Conservation (phyloP, 2,888 invertebrate species). For the Xestia ashworthii region DNA sequence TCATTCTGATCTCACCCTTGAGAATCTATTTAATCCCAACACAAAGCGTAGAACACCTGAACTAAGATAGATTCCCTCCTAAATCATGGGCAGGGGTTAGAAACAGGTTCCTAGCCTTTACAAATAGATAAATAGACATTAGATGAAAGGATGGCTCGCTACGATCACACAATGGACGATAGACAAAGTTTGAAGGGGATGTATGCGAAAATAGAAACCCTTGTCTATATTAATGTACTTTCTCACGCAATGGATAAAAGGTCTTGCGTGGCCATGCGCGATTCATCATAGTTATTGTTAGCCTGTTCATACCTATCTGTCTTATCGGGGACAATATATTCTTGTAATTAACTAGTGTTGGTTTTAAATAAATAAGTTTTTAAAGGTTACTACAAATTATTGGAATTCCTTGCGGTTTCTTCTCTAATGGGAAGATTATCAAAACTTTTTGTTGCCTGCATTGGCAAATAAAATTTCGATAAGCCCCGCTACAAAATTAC, state of each 20-base stretch:
- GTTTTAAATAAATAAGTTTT: slow-evolving; percentile 18
- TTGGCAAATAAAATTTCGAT: slow-evolving; percentile 28
- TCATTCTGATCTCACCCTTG: slow-evolving; percentile 53
- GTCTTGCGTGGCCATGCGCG: slow-evolving; percentile 62
- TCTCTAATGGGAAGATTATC: not conserved
- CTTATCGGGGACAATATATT: slow-evolving; percentile 53
- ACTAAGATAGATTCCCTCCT: slow-evolving; percentile 70
- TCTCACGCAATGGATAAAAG: slow-evolving; percentile 80
- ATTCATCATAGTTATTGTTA: slow-evolving; percentile 56
- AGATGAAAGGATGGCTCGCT: slow-evolving; percentile 76
- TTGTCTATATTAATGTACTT: slow-evolving; percentile 76
- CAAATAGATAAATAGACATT: slow-evolving; percentile 82
- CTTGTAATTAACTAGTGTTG: slow-evolving; percentile 40
- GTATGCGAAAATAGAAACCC: slow-evolving; percentile 74
- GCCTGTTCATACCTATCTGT: slow-evolving; percentile 33
- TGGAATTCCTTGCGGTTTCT: not conserved
- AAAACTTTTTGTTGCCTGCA: slow-evolving; percentile 10
- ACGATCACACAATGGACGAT: slow-evolving; percentile 74
- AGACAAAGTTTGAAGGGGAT: slow-evolving; percentile 73
- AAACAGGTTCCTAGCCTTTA: slow-evolving; percentile 84
- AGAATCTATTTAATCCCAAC: slow-evolving; percentile 53
- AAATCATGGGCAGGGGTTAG: slow-evolving; percentile 69
- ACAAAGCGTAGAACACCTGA: slow-evolving; percentile 73
- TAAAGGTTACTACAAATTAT: slow-evolving; percentile 40
- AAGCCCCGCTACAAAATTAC: slow-evolving; percentile 15